These are phyloP conservation scores for Callorhinus ursinus DNA, from an alignment of 2,113 vertebrate species.

Conservation along the genomic window DNA sequence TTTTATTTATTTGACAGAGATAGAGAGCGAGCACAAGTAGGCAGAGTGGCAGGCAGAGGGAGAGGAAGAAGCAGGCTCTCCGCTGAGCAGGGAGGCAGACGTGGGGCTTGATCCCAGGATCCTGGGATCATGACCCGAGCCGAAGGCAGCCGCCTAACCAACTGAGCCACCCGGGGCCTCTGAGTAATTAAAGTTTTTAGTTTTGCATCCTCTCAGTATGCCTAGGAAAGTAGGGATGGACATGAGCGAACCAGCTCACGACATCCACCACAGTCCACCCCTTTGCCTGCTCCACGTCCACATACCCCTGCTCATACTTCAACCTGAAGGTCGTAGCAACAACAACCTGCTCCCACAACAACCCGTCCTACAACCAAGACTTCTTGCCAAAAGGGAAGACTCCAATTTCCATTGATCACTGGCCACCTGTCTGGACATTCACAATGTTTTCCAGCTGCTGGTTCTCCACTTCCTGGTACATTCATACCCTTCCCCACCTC, in stretches of 20 bases:
- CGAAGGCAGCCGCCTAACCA: no score
- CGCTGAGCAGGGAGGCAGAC: no score
- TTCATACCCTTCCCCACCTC: not conserved
- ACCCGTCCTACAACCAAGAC: not conserved
- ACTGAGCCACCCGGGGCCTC: not conserved
- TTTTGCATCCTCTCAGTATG: not conserved
- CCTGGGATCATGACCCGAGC: no score
- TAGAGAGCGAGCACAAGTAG: no score
- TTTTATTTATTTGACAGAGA: no score
- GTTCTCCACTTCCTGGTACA: not conserved
- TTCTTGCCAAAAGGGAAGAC: not conserved
- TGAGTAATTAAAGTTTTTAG: not conserved
- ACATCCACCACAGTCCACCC: not conserved
- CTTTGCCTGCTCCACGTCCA: not conserved
- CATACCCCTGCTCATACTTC: not conserved
- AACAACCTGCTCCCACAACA: not conserved
- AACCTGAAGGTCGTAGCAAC: not conserved
- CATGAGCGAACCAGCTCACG: not conserved
- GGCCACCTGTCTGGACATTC: not conserved
- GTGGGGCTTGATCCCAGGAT: no score
- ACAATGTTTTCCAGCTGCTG: not conserved
- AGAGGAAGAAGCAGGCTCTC: no score
- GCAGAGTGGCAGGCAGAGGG: no score
- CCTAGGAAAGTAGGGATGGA: not conserved
- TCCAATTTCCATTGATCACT: not conserved